Evolutionary conservation across 2,113 vertebrate species (phyloP), one percentile per base, ranked within the genome.

Genomic region (Seriola quinqueradiata): DNA sequence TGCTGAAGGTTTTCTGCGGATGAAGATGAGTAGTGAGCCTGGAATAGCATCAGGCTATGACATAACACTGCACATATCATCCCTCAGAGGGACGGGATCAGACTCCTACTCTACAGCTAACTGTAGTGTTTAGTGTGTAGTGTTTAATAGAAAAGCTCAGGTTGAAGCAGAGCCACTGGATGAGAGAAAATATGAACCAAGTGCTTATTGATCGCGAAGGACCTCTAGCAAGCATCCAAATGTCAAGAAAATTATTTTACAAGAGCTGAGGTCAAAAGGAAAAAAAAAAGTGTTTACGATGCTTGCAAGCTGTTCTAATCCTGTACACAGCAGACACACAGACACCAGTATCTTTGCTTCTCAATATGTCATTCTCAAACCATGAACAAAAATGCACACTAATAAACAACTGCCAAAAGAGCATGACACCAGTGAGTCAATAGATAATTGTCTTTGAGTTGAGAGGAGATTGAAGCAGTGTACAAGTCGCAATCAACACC

Each of bases 41-140:
- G 75, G 87, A 92, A 92, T 91, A 91, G 89, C 71, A 88, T 81
- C 67, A 52, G 59, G 87, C 75, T 66, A 32, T 90, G 90, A 92
- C 82, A 90, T 92, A 91, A 90, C 85, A 69, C 44, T 32, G 63
- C 61, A 25, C 66, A 73, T 60, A 79, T 81, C 81, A 81, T 80
- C 75, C 71, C 81, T 82, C 81, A 50, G 72, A 89, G 85, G 87
- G 81, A 75, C 32, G 19, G 42, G 65, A 77, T 77, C 82, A 70
- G 80, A 89, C 83, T 90, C 87, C 85, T 74, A 88, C 87, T 83
- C 69, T 9, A 54, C 42, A 23, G 65, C 44, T 34, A 79, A 82
- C 75, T 46, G 65, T 23, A 57, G 82, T 11, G 32, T 70, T 36
- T 17, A 52, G 84, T 17, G 32, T 55, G 28, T 11, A 57, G 84